Evolutionary conservation across 2,888 invertebrate genomes (phyloP).

Genomic region (Azorinus chamasolen): DNA sequence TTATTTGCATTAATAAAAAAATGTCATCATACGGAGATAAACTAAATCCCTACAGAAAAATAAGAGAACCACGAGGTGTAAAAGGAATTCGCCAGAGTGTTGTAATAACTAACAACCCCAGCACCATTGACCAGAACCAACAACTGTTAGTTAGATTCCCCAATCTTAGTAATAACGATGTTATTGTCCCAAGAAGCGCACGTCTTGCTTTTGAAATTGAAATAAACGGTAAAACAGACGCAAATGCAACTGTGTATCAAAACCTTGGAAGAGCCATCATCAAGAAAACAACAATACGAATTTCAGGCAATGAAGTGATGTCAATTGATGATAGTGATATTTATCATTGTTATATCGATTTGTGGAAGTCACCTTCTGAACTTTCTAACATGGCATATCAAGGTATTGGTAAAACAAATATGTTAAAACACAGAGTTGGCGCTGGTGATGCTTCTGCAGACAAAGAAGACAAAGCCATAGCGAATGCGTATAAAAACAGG

Average conservation of each 20-base stretch:
- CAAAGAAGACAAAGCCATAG: conserved; percentile 48
- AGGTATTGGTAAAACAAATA: conserved; percentile 50
- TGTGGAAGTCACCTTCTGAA: conserved; percentile 37
- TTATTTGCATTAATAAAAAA: conserved; percentile 10
- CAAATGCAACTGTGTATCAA: conserved; percentile 46
- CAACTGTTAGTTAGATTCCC: conserved; percentile 60
- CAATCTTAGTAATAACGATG: conserved; percentile 50
- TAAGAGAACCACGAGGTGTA: conserved; percentile 46
- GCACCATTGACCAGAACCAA: conserved; percentile 63
- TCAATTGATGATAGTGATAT: conserved; percentile 56
- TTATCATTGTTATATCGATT: conserved; percentile 48
- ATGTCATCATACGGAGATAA: conserved; percentile 34
- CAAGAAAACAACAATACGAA: conserved; percentile 55
- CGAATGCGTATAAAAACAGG: conserved; percentile 48
- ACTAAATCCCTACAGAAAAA: conserved; percentile 17
- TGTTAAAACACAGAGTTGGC: conserved; percentile 47
- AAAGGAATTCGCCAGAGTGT: conserved; percentile 56
- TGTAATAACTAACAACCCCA: conserved; percentile 57
- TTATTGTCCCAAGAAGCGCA: conserved; percentile 55
- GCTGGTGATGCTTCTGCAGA: conserved; percentile 35
- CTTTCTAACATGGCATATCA: conserved; percentile 48
- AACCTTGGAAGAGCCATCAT: conserved; percentile 58
- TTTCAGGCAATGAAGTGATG: conserved; percentile 59
- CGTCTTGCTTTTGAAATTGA: conserved; percentile 56
- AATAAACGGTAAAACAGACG: conserved; percentile 31